phyloP scores from a whole-genome alignment of 2,888 invertebrate species.

The Drosophila monieri region DNA sequence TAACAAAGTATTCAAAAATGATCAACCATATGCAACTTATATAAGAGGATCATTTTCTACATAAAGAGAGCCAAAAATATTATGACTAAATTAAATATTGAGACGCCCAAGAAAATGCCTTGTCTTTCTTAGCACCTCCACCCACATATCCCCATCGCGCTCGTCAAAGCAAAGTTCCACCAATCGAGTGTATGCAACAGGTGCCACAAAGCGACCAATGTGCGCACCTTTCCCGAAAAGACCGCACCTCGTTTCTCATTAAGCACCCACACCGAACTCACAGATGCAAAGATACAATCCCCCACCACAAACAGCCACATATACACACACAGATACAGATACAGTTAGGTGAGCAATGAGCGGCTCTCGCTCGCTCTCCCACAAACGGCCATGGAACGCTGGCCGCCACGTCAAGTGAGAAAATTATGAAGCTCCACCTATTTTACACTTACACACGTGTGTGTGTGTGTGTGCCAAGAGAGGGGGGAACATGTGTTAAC shows the following conservation, averaged over 20 bases:
- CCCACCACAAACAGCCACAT: background rate
- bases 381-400: constrained; percentile 43
- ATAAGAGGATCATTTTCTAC: too few species aligned
- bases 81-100: too few species aligned
- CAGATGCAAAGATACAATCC: constrained; percentile 3
- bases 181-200: constrained; percentile 70
- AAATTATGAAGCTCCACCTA: constrained; percentile 77
- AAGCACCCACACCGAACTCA: constrained; percentile 18
- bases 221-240: constrained; percentile 58
- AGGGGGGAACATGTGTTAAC: constrained; percentile 71
- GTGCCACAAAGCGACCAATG: constrained; percentile 65
- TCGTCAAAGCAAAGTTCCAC: constrained; percentile 14
- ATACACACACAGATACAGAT: constrained; percentile 7
- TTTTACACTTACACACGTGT: constrained; percentile 59
- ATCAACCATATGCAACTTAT: too few species aligned
- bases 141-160: background rate
- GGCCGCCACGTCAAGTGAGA: constrained; percentile 63
- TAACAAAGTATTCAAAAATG: background rate
- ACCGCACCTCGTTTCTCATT: constrained; percentile 61
- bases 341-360: constrained; percentile 4
- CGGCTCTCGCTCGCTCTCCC: constrained; percentile 20
- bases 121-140: background rate
- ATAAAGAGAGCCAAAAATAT: background rate
- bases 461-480: constrained; percentile 27
- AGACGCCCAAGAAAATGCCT: too few species aligned